Evolutionary conservation across 2,113 vertebrate species (phyloP).

Genomic region (Apteryx owenii): DNA sequence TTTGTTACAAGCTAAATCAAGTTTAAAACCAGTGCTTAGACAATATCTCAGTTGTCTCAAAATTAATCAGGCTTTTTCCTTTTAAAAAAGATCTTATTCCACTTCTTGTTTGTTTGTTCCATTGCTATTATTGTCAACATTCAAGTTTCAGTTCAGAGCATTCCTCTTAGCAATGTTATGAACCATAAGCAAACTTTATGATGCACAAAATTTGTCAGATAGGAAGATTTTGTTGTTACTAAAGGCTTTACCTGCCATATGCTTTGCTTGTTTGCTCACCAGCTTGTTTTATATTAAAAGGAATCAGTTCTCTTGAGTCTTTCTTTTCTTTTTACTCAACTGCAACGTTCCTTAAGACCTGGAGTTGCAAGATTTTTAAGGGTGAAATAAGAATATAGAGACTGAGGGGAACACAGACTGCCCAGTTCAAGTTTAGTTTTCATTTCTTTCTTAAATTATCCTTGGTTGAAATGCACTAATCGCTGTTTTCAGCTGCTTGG

Average conservation of each 20-base stretch:
- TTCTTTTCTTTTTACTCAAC: background rate
- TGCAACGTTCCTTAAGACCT: background rate
- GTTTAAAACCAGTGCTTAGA: constrained; percentile 34
- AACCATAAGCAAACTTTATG: background rate
- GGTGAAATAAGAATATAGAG: background rate
- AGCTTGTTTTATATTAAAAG: background rate
- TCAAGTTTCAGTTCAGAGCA: background rate
- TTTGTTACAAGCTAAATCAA: constrained; percentile 37
- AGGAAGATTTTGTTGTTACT: background rate
- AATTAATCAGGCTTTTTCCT: background rate
- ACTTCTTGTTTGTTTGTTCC: constrained; percentile 12
- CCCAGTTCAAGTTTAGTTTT: background rate
- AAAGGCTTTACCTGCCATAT: background rate
- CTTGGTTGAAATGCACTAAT: background rate
- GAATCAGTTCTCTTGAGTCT: background rate
- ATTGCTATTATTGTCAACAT: constrained; percentile 1
- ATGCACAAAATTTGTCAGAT: background rate
- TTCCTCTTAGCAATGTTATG: background rate
- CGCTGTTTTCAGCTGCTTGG: background rate
- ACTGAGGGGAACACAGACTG: background rate
- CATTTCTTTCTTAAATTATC: background rate
- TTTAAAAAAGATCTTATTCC: constrained; percentile 13
- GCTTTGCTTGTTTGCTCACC: background rate
- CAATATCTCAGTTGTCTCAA: constrained; percentile 5
- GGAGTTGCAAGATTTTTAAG: background rate